Base-by-base conservation (phyloP, 2,888 invertebrate genomes). In the Nephrotoma guestfalica region DNA sequence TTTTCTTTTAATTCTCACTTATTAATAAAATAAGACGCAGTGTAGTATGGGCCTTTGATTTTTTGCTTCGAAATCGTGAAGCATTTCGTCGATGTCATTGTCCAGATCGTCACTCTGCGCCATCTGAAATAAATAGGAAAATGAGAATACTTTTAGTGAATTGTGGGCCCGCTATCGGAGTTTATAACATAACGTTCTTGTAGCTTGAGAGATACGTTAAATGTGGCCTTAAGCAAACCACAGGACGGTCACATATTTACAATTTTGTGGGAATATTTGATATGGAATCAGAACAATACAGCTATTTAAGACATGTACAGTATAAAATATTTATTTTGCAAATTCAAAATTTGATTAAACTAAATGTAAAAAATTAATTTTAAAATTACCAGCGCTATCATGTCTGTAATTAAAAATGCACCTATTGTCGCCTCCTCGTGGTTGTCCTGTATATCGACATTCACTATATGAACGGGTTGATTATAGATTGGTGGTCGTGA, bases 401-500 rank as follows among this genome's bases (percentile, higher is more conserved):
- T 94, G 92, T 99, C 99, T 92, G 97, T 97, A 88, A 99, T 98
- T 89, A 99, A 93, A 92, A 99, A 99, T 47, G 99, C 99, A 88
- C 99, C 99, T 90, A 99, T 96, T 3, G 99, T 98, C 0, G 99
- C 99, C 92, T 99, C 99, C 91, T 99, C 99, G 88, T 99, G 98
- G 92, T 99, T 99, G 92, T 99, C 99, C 91, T 98, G 98, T 89
- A 99, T 98, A 90, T 99, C 99, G 89, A 99, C 96, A 91, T 99
- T 99, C 87, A 99, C 96, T 83, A 99, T 95, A 93, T 99, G 99
- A 2, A 97, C 98, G 6, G 97, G 96, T 86, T 97, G 96, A 91
- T 96, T 97, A 89, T 95, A 94, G 86, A 95, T 93, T 0, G 96
- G 95, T 86, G 95, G 94, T 89, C 96, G 93, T 43, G 94, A 95